Conservation (phyloP, 2,797 vertebrate species). For the Rhabdophis nuchalis region DNA sequence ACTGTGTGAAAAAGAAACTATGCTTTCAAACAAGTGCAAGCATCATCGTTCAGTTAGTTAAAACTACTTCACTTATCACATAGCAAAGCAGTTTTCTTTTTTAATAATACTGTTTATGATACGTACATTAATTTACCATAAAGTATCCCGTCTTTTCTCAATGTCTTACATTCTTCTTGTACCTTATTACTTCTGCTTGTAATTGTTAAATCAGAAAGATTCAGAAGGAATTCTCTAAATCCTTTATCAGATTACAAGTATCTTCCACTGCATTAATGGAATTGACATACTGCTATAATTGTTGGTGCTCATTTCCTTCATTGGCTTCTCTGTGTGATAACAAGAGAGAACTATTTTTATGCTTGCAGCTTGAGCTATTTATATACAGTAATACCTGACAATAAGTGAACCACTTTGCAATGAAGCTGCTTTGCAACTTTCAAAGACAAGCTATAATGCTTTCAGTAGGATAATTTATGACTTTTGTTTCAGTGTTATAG, state of each 20-base stretch:
- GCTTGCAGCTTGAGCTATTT: slow-evolving; percentile 9
- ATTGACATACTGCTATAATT: slow-evolving; percentile 42
- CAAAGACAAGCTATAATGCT: neutral
- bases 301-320: slow-evolving; percentile 31
- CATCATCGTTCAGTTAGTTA: neutral
- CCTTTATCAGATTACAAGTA: slow-evolving; percentile 28
- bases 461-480: neutral
- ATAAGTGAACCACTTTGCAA: neutral
- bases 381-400: neutral
- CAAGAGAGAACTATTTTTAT: slow-evolving; percentile 5
- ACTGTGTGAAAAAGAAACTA: neutral
- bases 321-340: slow-evolving; percentile 23
- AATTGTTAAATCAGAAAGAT: neutral
- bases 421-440: slow-evolving; percentile 8
- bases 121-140: neutral
- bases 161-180: neutral
- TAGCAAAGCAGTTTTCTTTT: neutral
- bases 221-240: slow-evolving; percentile 20
- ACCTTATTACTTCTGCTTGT: neutral
- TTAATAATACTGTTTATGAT: neutral
- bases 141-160: neutral
- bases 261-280: slow-evolving; percentile 41
- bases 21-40: neutral
- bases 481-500: neutral
- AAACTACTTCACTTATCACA: neutral